Base-by-base conservation (phyloP, 2,888 invertebrate species). In the Seira musarum region DNA sequence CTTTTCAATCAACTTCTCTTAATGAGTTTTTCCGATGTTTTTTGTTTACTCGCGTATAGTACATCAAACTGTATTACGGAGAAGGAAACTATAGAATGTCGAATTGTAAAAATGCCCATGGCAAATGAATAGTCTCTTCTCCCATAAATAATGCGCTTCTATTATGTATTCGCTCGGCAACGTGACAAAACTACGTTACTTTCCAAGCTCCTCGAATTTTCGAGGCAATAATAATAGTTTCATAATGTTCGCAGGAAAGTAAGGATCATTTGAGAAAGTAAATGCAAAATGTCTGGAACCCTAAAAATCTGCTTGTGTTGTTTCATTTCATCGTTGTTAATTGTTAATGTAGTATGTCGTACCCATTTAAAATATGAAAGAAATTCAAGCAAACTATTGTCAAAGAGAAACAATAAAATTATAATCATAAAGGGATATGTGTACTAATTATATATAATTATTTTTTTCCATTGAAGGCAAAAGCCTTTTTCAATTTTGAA, bases 211-310 rank as follows among this genome's bases (percentile, higher is more conserved):
- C 40, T n/a, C n/a, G n/a, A n/a, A n/a, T n/a, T n/a, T n/a, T n/a
- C n/a, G n/a, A n/a, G n/a, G n/a, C n/a, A n/a, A n/a, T n/a, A n/a
- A n/a, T n/a, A n/a, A 40, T 8, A 40, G 6, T 40, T 8, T 40
- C 13, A 6, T 40, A 40, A 40, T 40, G 40, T 40, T 40, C 40
- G 13, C 40, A 8, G 40, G 13, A 40, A 40, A 40, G 40, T n/a
- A 40, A 40, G 6, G 40, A 40, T 40, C 40, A 40, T 22, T 72
- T 25, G 40, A 72, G 21, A 57, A 64, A 82, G 64, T 40, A 70
- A 63, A 2, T 19, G 25, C 15, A 17, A 19, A 25, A 24, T 30
- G 6, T 40, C 13, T 6, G 6, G 13, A 40, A 40, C 40, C 6
- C 6, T 40, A 6, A 8, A 40, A 13, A 8, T 13, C 40, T 40